Evolutionary conservation across 2,888 invertebrate species (phyloP).

Genomic region (Eupithecia abbreviata): DNA sequence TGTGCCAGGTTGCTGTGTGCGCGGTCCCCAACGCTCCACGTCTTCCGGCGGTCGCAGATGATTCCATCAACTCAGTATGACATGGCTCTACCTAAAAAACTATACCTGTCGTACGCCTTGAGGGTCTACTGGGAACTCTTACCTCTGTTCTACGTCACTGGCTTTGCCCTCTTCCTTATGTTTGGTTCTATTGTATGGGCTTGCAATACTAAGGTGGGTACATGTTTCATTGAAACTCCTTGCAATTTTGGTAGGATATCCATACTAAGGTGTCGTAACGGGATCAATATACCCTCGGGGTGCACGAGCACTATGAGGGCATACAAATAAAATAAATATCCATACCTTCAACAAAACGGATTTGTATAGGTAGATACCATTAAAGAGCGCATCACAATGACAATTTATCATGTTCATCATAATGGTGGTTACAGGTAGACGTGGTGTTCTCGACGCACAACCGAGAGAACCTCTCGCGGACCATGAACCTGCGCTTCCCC

Average conservation of each 20-base stretch:
- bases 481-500: conserved; percentile 1
- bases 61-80: neutral
- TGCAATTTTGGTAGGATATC: neutral
- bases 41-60: neutral
- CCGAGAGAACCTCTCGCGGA: conserved; percentile 7
- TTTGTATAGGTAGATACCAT: neutral
- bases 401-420: neutral
- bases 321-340: neutral
- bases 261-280: neutral
- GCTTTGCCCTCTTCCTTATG: neutral
- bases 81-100: neutral
- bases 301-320: neutral
- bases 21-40: neutral
- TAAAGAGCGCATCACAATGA: neutral
- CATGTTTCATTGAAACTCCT: neutral
- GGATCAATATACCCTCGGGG: neutral
- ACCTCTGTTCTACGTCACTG: neutral
- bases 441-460: neutral
- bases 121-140: conserved; percentile 2
- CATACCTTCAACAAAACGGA: neutral
- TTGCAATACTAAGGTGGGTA: neutral
- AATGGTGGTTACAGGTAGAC: neutral
- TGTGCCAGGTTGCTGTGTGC: neutral
- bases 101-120: neutral
- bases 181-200: neutral